Base-by-base conservation (phyloP, 2,888 invertebrate species). In the Mythimna vitellina region DNA sequence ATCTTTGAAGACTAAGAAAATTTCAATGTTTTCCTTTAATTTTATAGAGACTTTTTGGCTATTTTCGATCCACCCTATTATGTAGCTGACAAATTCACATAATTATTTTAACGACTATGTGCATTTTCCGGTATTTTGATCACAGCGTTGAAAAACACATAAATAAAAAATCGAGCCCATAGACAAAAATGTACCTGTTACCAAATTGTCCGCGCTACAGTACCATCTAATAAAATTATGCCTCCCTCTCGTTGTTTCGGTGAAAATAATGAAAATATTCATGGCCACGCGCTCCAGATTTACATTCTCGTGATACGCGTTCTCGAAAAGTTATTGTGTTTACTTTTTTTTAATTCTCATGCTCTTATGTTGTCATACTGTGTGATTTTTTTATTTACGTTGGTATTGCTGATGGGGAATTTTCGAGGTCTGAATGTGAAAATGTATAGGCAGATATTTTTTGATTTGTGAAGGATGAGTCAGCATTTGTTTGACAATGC, bases 191-290 rank as follows among this genome's bases (percentile, higher is more conserved):
- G 54, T 42, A 20, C 32, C 32, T n/a, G 53, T 56, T 38, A 29
- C 25, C 17, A 8, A 60, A 66, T 38, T 32, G 42, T 61, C 63
- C 29, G 32, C 29, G 51, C 29, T 32, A 54, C 42, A 57, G 53
- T 58, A 25, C 53, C 61, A 76, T 62, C 61, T 70, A 80, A 76
- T 78, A 71, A 80, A 82, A 80, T 78, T 78, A 82, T 78, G 67
- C 73, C 70, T 67, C 70, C 63, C 70, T 68, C 64, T 75, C 25
- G 60, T 38, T 81, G 71, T 67, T 72, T 86, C 53, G 70, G 81
- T 81, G 78, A 76, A 85, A 88, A 90, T 87, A 82, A 88, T 84
- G 86, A 89, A 88, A 87, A 90, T 91, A 92, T 91, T 91, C 90
- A 88, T 88, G 82, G 80, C 87, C 91, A 91, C 90, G 91, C 87